These are phyloP conservation scores for Sphyrna mokarran DNA, from an alignment of 2,113 vertebrate species.

Conservation along the genomic window DNA sequence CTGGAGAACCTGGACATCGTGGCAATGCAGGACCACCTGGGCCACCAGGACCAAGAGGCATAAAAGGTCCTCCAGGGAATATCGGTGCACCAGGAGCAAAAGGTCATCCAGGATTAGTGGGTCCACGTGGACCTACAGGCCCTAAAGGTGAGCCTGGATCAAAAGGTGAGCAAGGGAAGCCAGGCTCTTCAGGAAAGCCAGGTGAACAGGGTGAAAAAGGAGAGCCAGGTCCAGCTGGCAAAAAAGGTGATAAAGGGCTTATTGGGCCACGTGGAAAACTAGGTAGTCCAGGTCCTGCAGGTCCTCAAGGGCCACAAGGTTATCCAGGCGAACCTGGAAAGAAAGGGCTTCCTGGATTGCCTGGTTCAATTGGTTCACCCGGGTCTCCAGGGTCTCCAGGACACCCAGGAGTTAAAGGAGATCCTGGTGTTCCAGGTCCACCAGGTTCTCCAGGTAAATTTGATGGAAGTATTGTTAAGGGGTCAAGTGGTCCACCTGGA, in stretches of 20 bases:
- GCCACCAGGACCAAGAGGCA: not conserved
- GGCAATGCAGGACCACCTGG: not conserved
- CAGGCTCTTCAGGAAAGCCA: not conserved
- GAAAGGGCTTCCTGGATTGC: conserved; percentile 49
- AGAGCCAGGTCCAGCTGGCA: conserved; percentile 45
- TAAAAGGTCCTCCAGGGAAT: conserved; percentile 21
- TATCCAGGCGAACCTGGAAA: conserved; percentile 52
- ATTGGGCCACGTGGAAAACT: conserved; percentile 38
- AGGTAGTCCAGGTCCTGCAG: conserved; percentile 46
- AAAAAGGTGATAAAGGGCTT: conserved; percentile 56
- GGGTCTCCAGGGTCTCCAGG: conserved; percentile 11
- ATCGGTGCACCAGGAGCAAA: conserved; percentile 15
- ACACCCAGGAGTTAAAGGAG: conserved; percentile 45
- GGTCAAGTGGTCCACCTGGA: conserved; percentile 41
- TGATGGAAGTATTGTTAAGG: not conserved
- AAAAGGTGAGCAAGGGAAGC: not conserved
- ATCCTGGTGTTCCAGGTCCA: conserved; percentile 21
- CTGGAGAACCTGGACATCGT: conserved; percentile 20
- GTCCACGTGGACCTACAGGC: not conserved
- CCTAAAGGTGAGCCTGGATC: conserved; percentile 16
- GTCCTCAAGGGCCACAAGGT: conserved; percentile 52
- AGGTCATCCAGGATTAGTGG: conserved; percentile 6
- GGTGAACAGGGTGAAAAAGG: not conserved
- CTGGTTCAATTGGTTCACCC: conserved; percentile 53
- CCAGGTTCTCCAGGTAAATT: conserved; percentile 18